Evolutionary conservation across 2,797 vertebrate species (phyloP), one percentile per base, ranked within the genome.

Genomic region (Aldrovandia affinis): DNA sequence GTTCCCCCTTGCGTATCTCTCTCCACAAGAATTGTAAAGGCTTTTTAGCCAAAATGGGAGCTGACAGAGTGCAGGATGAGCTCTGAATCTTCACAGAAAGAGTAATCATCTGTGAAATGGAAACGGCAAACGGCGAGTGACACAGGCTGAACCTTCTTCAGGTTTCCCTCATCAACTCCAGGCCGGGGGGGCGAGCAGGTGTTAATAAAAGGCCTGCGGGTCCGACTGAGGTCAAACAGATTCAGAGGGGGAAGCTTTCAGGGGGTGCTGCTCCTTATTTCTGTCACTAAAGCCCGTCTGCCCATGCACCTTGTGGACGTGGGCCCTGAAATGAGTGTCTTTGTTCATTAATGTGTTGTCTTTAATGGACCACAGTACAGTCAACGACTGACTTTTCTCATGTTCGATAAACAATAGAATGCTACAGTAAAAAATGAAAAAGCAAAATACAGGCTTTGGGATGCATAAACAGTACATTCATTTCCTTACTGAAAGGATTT

Each of bases 71-170:
- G 95, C 96, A 96, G 96, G 97, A 97, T 97, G 96, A 96, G 96
- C 95, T 94, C 96, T 73, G 68, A 73, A 73, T 39, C 94, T 94
- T 95, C 95, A 98, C 97, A 98, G 96, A 99, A 98, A 98, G 97
- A 99, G 98, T 99, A 99, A 99, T 99, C 98, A 98, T 99, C 97
- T 99, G 98, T 99, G 98, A 99, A 99, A 99, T 99, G 97, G 98
- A 99, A 99, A 99, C 97, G 97, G 97, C 97, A 98, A 98, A 98
- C 97, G 97, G 96, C 96, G 96, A 95, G 96, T 98, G 98, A 98
- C 98, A 99, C 97, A 97, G 97, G 96, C 97, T 98, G 97, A 99
- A 97, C 97, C 96, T 96, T 97, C 94, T 97, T 96, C 97, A 97
- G 97, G 95, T 96, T 97, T 96, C 95, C 96, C 97, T 98, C 97